Evolutionary conservation across 2,888 invertebrate species (phyloP), one percentile per base, ranked within the genome.

Genomic region (Orthonychiurus folsomi): DNA sequence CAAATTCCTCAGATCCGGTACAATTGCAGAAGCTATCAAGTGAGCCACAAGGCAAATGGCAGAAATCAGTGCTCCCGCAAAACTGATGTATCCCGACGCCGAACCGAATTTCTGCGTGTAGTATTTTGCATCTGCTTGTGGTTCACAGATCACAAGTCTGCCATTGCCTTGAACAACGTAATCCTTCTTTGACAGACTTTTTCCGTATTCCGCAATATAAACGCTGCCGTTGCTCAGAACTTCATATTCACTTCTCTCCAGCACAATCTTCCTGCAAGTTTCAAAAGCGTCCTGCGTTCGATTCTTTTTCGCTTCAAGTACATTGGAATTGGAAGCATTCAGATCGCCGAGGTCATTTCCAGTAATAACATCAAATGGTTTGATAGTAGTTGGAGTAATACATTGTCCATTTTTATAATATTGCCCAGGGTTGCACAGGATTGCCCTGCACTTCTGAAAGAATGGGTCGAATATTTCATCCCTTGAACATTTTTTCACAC

Each of bases 1-100:
- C 37, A 80, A 74, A 69, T 81, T 81, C 52, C 79, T 75, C 53
- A 82, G 74, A 58, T 80, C 78, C 0, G 79, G 77, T 21, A 81
- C 76, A 21, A 78, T 63, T 26, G 76, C 69, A 70, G 80, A 80
- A 1, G 79, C 79, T 2, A 77, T 66, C 20, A 82, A 74, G 66
- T 80, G 80, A 3, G 79, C 67, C 21, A 78, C 62, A 2, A 82
- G 74, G 67, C 79, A 79, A 25, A 79, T 67, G 52, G 80, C 75
- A 0, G 81, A 81, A 12, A 81, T 74, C 1, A 79, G 76, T 12
- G 80, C 74, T 1, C 81, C 79, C 20, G 76, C 74, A 24, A 79
- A 74, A 1, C 80, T 78, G n/a, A 80, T 69, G 68, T 78, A 79
- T 2, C 77, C 78, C 75, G 78, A 75, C 48, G 74, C 72, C 0